Percentiles rank a stretch among this genome's conserved stretches.
These are phyloP conservation scores for Pristis pectinata DNA, from an alignment of 2,797 vertebrate species.

Conservation along the genomic window DNA sequence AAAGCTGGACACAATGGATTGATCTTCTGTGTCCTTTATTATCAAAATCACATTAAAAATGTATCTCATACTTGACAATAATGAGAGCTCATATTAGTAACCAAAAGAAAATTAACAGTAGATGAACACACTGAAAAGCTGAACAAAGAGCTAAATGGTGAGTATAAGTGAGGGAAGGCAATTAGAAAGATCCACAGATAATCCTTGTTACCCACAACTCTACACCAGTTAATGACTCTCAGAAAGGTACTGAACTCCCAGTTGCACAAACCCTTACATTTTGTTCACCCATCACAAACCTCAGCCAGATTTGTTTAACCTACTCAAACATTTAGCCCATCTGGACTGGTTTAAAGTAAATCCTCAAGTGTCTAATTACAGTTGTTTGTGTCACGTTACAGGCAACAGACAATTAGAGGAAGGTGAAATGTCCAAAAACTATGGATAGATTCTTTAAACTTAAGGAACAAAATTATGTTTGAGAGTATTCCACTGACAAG, in stretches of 20 bases:
- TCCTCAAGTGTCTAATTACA: not conserved
- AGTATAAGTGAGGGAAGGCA: not conserved
- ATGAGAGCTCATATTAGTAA: not conserved
- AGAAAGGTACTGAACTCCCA: not conserved
- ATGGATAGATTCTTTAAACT: not conserved
- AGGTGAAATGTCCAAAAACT: not conserved
- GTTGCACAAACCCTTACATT: not conserved
- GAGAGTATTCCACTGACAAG: not conserved
- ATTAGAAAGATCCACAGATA: not conserved
- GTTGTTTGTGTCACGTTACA: not conserved
- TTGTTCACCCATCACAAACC: not conserved
- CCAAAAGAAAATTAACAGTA: not conserved
- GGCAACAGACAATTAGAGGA: not conserved
- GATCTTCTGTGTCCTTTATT: not conserved
- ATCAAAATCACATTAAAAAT: not conserved
- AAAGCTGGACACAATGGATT: too few relatives aligned
- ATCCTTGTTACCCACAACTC: not conserved
- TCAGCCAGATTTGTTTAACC: not conserved
- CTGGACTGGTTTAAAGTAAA: not conserved
- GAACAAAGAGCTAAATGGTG: not conserved
- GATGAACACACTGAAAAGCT: not conserved
- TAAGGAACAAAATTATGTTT: not conserved
- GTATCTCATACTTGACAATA: not conserved
- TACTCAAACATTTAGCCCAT: not conserved
- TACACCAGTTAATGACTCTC: not conserved